These are phyloP conservation scores for Mormyrus lacerda DNA, from an alignment of 2,113 vertebrate species.

Conservation along the genomic window DNA sequence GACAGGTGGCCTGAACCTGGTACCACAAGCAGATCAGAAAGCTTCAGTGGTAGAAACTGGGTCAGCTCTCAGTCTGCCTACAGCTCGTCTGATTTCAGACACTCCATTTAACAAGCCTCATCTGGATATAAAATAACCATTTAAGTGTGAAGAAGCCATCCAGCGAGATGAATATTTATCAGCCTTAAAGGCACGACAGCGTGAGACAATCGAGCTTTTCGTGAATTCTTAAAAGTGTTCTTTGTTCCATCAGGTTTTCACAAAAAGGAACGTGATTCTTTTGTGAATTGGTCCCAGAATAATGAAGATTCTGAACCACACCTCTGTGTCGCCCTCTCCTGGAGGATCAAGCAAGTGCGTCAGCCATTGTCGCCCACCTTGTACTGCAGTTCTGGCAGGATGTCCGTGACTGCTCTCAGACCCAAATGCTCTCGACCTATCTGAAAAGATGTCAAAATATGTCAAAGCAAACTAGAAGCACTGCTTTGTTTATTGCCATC, in stretches of 20 bases:
- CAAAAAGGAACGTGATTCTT: neutral
- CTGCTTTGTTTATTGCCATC: neutral
- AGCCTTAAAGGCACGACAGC: neutral
- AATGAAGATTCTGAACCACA: neutral
- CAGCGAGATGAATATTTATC: neutral
- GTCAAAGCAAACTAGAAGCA: neutral
- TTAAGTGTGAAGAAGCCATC: neutral
- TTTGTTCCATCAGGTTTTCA: neutral
- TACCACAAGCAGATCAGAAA: neutral
- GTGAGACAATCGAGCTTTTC: neutral
- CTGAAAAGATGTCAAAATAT: slow-evolving; percentile 48
- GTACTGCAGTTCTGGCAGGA: slow-evolving; percentile 94
- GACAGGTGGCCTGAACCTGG: neutral
- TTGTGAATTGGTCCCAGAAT: neutral
- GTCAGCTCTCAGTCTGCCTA: neutral
- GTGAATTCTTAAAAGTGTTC: neutral
- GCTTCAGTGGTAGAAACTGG: neutral
- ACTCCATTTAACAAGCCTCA: neutral
- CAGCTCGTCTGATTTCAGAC: neutral
- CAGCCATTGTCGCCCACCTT: slow-evolving; percentile 63
- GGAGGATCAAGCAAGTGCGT: neutral
- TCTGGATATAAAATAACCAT: slow-evolving; percentile 4
- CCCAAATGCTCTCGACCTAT: slow-evolving; percentile 92
- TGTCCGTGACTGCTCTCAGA: slow-evolving; percentile 87
- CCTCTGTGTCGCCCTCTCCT: neutral